Conservation (phyloP, 2,797 vertebrate genomes). For the Phoxinus dragarum region DNA sequence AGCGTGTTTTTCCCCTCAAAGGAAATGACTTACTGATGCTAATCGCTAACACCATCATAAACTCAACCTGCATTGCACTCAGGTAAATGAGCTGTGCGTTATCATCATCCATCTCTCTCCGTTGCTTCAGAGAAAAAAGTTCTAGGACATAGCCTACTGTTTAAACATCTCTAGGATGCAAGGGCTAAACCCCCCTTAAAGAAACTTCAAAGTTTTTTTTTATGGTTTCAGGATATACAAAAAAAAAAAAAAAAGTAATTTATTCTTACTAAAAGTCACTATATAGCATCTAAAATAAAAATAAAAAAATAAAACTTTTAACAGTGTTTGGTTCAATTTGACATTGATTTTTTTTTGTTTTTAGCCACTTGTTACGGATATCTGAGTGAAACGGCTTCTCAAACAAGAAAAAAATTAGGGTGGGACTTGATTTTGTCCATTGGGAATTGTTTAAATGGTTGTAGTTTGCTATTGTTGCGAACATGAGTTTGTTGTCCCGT, state of each 20-base stretch:
- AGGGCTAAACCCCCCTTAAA: not conserved
- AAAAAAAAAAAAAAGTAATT: too few relatives aligned
- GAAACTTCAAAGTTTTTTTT: too few relatives aligned
- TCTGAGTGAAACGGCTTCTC: not conserved
- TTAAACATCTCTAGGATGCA: constrained; percentile 55
- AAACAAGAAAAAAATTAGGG: not conserved
- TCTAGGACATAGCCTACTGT: constrained; percentile 43
- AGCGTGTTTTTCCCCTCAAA: constrained; percentile 33
- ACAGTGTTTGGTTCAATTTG: too few relatives aligned
- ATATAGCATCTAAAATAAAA: too few relatives aligned
- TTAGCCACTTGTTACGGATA: not conserved
- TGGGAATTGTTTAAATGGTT: not conserved
- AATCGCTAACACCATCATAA: constrained; percentile 43
- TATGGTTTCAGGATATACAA: too few relatives aligned
- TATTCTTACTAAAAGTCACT: too few relatives aligned
- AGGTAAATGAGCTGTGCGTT: constrained; percentile 61
- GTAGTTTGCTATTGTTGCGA: too few relatives aligned
- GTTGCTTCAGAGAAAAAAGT: constrained; percentile 49
- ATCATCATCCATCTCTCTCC: constrained; percentile 59
- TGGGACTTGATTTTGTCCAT: not conserved
- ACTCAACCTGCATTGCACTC: constrained; percentile 52
- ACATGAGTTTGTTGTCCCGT: too few relatives aligned
- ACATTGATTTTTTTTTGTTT: not conserved
- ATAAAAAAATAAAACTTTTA: too few relatives aligned
- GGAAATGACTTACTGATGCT: constrained; percentile 49